phyloP scores from a whole-genome alignment of 1,140 invertebrate genomes.

The Heliothis subflexa region DNA sequence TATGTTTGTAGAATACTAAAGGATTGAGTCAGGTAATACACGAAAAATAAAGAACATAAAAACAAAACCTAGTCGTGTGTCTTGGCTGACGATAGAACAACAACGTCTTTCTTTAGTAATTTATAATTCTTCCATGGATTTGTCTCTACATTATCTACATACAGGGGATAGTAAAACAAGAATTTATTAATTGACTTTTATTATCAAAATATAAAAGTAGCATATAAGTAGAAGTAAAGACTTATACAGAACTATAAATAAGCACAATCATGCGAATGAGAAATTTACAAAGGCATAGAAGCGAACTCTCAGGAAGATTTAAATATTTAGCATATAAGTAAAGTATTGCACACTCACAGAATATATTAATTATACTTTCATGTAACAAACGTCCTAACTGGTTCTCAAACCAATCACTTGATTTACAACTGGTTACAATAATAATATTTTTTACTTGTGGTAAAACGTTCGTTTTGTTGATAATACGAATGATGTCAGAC shows the following conservation, averaged over 20 bases:
- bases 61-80: no score
- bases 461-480: not conserved
- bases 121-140: no score
- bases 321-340: not conserved
- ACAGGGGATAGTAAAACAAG: not conserved
- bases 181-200: constrained; percentile 1
- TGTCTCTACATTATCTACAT: no score
- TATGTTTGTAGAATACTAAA: no score
- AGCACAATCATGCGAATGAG: constrained; percentile 14
- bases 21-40: no score
- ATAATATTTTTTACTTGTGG: not conserved
- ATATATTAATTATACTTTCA: not conserved
- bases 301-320: not conserved
- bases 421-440: not conserved
- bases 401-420: not conserved
- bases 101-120: no score
- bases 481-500: not conserved
- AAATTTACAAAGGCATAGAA: constrained; percentile 32
- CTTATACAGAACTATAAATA: constrained; percentile 15
- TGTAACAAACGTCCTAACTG: not conserved
- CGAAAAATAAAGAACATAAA: no score
- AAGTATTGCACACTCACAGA: not conserved
- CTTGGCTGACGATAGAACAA: no score
- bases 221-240: constrained; percentile 1
- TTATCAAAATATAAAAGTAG: constrained; percentile 35